These are phyloP conservation scores for Trissolcus japonicus DNA, from an alignment of 2,888 invertebrate species.

Conservation along the genomic window DNA sequence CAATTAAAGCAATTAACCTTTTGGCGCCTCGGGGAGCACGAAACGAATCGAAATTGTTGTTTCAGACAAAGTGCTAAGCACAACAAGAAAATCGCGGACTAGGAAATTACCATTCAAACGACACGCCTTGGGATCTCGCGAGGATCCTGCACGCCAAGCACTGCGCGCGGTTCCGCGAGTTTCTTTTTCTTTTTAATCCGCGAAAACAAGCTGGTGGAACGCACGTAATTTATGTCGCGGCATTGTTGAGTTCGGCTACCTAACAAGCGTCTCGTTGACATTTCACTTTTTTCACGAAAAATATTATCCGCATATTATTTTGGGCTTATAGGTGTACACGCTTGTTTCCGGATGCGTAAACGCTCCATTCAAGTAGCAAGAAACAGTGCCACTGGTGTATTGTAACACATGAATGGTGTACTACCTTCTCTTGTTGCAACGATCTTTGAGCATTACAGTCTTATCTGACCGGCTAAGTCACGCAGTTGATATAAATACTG, in stretches of 20 bases:
- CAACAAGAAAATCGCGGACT: constrained; percentile 5
- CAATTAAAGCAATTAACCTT: constrained; percentile 38
- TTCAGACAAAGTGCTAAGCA: neutral
- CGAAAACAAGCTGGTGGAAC: constrained; percentile 3
- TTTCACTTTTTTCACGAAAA: constrained; percentile 35
- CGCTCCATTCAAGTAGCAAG: constrained; percentile 43
- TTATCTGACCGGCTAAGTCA: constrained; percentile 37
- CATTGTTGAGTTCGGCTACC: constrained; percentile 6
- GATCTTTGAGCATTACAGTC: constrained; percentile 1
- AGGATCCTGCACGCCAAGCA: neutral
- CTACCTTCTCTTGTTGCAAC: constrained; percentile 25
- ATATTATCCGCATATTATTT: constrained; percentile 30
- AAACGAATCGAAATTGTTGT: too few species aligned
- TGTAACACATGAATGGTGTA: constrained; percentile 40
- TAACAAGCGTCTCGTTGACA: constrained; percentile 7
- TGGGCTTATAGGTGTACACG: neutral
- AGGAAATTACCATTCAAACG: constrained; percentile 13
- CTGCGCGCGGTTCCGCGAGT: too few species aligned
- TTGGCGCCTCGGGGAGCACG: constrained; percentile 1
- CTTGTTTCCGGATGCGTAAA: constrained; percentile 35
- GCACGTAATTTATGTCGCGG: constrained; percentile 2
- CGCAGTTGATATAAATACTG: constrained; percentile 24
- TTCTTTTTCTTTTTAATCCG: neutral
- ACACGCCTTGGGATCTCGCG: neutral
- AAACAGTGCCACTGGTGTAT: constrained; percentile 22